Percentiles rank a stretch among this genome's conserved stretches.
These are phyloP conservation scores for Oppia nitens DNA, from an alignment of 1,140 invertebrate genomes.

Conservation along the genomic window DNA sequence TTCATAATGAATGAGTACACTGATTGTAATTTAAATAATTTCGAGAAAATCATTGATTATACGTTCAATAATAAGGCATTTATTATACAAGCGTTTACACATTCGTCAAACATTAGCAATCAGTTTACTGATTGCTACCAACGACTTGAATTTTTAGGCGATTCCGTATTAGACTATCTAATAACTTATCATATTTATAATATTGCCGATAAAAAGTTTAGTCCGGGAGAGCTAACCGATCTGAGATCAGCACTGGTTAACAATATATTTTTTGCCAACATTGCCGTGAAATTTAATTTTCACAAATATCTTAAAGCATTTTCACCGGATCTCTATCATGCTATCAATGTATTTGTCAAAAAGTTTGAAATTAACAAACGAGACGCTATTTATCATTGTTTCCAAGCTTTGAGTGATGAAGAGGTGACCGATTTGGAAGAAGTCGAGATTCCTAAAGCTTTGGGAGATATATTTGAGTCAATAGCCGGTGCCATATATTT, in stretches of 20 bases:
- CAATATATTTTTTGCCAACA: constrained; percentile 78
- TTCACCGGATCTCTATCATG: constrained; percentile 27
- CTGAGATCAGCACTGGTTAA: constrained; percentile 83
- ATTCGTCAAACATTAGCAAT: constrained; percentile 37
- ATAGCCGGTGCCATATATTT: constrained; percentile 78
- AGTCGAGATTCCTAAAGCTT: constrained; percentile 75
- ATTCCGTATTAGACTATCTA: constrained; percentile 60
- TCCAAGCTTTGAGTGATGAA: constrained; percentile 16
- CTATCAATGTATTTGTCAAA: constrained; percentile 13
- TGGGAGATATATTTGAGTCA: constrained; percentile 87
- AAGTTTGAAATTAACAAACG: constrained; percentile 2
- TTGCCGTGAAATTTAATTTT: constrained; percentile 62
- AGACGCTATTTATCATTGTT: not conserved
- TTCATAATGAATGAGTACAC: not conserved
- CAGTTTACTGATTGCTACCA: constrained; percentile 40
- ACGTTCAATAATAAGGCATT: constrained; percentile 42
- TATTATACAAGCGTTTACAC: constrained; percentile 34
- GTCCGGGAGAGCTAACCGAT: constrained; percentile 73
- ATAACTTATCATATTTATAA: constrained; percentile 75
- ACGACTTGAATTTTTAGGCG: constrained; percentile 41
- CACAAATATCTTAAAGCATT: constrained; percentile 32
- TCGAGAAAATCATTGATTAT: constrained; percentile 43
- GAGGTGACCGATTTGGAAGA: constrained; percentile 44
- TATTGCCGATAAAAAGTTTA: constrained; percentile 38
- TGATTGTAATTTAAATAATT: constrained; percentile 24